Evolutionary conservation across 1,140 invertebrate genomes (phyloP).

Genomic region (Eupeodes corollae): DNA sequence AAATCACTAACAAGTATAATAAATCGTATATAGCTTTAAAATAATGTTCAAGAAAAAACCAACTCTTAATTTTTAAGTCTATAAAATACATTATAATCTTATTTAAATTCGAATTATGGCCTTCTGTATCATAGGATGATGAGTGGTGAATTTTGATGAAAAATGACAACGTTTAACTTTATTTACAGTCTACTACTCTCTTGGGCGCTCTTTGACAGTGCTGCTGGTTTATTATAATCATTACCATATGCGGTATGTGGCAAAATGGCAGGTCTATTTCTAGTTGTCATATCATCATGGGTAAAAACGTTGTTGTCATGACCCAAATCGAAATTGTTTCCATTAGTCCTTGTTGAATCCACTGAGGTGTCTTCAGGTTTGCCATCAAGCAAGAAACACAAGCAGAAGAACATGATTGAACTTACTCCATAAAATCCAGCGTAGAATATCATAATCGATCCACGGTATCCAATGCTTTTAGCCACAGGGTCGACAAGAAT

Average conservation of each 20-base stretch:
- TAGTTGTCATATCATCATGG: conserved; percentile 22
- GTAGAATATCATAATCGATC: conserved; percentile 75
- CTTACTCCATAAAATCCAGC: conserved; percentile 74
- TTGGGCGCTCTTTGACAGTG: conserved; percentile 1
- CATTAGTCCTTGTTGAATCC: neutral
- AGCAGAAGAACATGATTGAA: conserved; percentile 32
- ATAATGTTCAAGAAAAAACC: no score
- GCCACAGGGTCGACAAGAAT: conserved; percentile 76
- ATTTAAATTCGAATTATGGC: neutral
- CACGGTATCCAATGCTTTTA: conserved; percentile 65
- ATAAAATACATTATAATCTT: no score
- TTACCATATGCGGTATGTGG: conserved; percentile 18
- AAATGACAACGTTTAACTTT: neutral
- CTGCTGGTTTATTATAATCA: conserved; percentile 22
- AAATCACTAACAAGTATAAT: no score
- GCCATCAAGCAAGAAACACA: conserved; percentile 30
- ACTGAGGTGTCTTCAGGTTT: conserved; percentile 8
- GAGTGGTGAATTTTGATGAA: neutral
- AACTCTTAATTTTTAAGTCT: no score
- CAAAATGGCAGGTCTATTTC: conserved; percentile 23
- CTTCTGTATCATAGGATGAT: neutral
- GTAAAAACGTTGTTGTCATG: conserved; percentile 34
- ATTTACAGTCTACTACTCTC: conserved; percentile 36
- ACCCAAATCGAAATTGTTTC: conserved; percentile 6
- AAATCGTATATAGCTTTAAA: no score